Conservation (phyloP, 92 coral and sea anemone species). For the Galaxea fascicularis region DNA sequence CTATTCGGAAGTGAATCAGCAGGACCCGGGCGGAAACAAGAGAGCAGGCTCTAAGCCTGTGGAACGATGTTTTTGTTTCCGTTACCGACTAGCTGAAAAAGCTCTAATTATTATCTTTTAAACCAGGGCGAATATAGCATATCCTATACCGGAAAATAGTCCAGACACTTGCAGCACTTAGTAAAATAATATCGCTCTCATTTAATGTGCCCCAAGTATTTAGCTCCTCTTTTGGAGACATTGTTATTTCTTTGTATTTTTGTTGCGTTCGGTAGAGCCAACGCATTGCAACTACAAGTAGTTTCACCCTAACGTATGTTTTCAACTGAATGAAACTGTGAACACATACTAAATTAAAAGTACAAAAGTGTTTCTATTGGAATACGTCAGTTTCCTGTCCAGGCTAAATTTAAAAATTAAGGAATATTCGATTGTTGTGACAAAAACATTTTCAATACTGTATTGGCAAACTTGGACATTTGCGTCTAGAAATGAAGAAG, state of each 20-base stretch:
- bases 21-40: slow-evolving; percentile 25
- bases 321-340: too few relatives aligned
- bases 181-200: not conserved
- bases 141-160: not conserved
- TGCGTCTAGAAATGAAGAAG: not conserved
- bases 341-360: too few relatives aligned
- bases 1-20: slow-evolving; percentile 28
- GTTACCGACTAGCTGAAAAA: not conserved
- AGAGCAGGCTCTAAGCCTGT: not conserved
- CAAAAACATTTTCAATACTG: not conserved
- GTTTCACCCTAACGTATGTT: too few relatives aligned
- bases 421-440: not conserved
- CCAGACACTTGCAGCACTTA: not conserved
- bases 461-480: not conserved
- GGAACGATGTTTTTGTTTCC: slow-evolving; percentile 1
- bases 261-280: too few relatives aligned
- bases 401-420: not conserved
- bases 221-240: too few relatives aligned
- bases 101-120: not conserved
- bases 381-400: not conserved
- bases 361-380: not conserved
- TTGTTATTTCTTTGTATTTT: too few relatives aligned
- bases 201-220: not conserved
- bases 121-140: too few relatives aligned
- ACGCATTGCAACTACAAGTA: too few relatives aligned